Conservation (phyloP, 2,888 invertebrate species). For the Eledona agricola region DNA sequence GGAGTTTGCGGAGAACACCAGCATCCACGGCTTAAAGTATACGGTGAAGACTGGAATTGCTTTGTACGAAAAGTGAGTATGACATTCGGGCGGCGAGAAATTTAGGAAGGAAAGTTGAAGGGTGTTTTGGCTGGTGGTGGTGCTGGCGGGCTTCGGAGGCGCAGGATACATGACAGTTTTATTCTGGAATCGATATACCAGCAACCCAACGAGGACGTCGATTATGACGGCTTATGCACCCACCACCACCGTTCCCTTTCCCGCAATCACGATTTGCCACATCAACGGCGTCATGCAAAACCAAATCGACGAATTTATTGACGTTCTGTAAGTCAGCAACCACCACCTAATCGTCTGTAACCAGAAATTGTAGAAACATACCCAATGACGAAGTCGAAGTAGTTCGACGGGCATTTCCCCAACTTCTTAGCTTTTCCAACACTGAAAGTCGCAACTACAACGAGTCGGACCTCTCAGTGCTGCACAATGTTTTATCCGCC, state of each 20-base stretch:
- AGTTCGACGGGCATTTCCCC: slow-evolving; percentile 46
- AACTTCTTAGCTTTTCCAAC: slow-evolving; percentile 48
- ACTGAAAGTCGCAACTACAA: slow-evolving; percentile 41
- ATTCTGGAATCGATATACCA: slow-evolving; percentile 55
- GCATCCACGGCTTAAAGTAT: slow-evolving; percentile 57
- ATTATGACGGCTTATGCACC: slow-evolving; percentile 54
- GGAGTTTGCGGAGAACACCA: slow-evolving; percentile 56
- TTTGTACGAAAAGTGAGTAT: slow-evolving; percentile 48
- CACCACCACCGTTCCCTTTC: slow-evolving; percentile 54
- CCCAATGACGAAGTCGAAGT: slow-evolving; percentile 41
- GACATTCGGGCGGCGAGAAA: not conserved
- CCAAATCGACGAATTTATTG: slow-evolving; percentile 47
- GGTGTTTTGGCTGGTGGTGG: slow-evolving; percentile 52
- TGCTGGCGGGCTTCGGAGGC: slow-evolving; percentile 47
- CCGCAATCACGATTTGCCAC: slow-evolving; percentile 60
- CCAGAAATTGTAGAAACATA: slow-evolving; percentile 43
- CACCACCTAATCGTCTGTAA: slow-evolving; percentile 1
- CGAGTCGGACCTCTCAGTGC: slow-evolving; percentile 40
- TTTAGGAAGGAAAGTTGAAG: slow-evolving; percentile 40
- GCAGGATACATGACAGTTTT: slow-evolving; percentile 57
- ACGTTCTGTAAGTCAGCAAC: slow-evolving; percentile 42
- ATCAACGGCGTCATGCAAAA: slow-evolving; percentile 47
- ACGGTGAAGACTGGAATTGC: slow-evolving; percentile 45
- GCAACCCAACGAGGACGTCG: slow-evolving; percentile 57
- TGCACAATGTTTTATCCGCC: slow-evolving; percentile 49